A percentile compares a stretch with the other conserved stretches of the same genome.
phyloP scores from a whole-genome alignment of 1,140 invertebrate genomes.

The Neomicropteryx cornuta region DNA sequence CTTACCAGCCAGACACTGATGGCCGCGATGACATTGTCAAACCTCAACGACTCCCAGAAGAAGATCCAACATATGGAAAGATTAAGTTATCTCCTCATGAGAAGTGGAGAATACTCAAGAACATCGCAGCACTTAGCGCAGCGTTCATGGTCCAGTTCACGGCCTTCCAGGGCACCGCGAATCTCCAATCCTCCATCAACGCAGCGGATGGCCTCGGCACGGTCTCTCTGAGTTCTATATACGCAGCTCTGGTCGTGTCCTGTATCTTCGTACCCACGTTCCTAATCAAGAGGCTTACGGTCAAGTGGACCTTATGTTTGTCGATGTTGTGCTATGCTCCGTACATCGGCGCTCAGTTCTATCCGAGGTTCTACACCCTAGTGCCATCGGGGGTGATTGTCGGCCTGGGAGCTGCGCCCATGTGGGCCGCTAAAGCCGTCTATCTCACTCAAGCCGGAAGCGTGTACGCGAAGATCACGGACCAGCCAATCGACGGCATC shows the following conservation, averaged over 20 bases:
- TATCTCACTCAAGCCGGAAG: slow-evolving; percentile 89
- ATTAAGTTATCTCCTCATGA: slow-evolving; percentile 64
- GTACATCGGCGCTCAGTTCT: slow-evolving; percentile 90
- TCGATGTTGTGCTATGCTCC: slow-evolving; percentile 87
- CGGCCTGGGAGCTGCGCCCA: slow-evolving; percentile 87
- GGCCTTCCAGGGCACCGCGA: slow-evolving; percentile 81
- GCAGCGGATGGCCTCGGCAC: slow-evolving; percentile 73
- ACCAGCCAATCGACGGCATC: slow-evolving; percentile 78
- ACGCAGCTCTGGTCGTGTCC: slow-evolving; percentile 78
- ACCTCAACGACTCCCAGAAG: slow-evolving; percentile 47
- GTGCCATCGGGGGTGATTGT: slow-evolving; percentile 82
- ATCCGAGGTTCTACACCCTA: slow-evolving; percentile 79
- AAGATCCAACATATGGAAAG: slow-evolving; percentile 58
- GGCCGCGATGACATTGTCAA: slow-evolving; percentile 44
- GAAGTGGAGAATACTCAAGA: slow-evolving; percentile 81
- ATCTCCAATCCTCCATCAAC: slow-evolving; percentile 81
- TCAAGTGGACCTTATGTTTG: slow-evolving; percentile 88
- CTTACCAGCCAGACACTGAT: slow-evolving; percentile 48
- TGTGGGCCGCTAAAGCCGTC: slow-evolving; percentile 94
- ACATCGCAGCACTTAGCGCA: slow-evolving; percentile 72
- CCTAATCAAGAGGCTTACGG: slow-evolving; percentile 78
- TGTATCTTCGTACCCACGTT: slow-evolving; percentile 89
- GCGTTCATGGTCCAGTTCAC: slow-evolving; percentile 92
- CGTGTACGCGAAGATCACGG: slow-evolving; percentile 78
- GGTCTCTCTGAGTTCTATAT: slow-evolving; percentile 74